These are phyloP conservation scores for Cryptoprocta ferox DNA, from an alignment of 2,797 vertebrate species.

Conservation along the genomic window DNA sequence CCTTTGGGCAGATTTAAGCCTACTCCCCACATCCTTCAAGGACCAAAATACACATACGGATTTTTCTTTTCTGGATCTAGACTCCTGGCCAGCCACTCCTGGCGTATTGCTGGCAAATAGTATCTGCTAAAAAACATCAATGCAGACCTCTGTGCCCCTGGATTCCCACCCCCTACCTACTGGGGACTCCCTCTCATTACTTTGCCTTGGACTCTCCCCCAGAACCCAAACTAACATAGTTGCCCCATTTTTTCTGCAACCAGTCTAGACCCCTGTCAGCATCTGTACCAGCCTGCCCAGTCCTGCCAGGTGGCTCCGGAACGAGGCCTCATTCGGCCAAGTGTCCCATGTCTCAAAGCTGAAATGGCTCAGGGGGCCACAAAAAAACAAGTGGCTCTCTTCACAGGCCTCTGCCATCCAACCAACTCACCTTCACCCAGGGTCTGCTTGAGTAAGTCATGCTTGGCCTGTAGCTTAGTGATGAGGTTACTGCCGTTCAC, in stretches of 20 bases:
- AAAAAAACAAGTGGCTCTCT: neutral
- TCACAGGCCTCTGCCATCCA: accelerated
- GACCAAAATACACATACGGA: neutral
- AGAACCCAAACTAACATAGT: neutral
- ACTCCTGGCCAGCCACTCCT: neutral
- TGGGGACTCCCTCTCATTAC: neutral
- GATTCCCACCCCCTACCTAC: neutral
- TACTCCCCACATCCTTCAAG: neutral
- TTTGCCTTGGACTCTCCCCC: neutral
- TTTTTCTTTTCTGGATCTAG: conserved; percentile 18
- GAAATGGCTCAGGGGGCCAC: neutral
- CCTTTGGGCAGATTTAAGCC: neutral
- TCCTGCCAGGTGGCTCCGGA: neutral
- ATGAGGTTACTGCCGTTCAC: conserved; percentile 99
- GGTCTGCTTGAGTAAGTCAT: conserved; percentile 97
- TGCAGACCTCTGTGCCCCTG: neutral
- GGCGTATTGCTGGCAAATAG: neutral
- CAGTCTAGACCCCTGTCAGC: neutral
- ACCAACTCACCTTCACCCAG: conserved; percentile 95
- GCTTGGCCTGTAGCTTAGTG: conserved; percentile 98
- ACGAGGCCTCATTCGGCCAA: neutral
- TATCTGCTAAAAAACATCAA: neutral
- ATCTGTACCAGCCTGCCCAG: neutral
- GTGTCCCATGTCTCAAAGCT: neutral
- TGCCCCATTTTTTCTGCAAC: neutral